Evolutionary conservation across 2,797 vertebrate species (phyloP).

Genomic region (Delichon dasypus): DNA sequence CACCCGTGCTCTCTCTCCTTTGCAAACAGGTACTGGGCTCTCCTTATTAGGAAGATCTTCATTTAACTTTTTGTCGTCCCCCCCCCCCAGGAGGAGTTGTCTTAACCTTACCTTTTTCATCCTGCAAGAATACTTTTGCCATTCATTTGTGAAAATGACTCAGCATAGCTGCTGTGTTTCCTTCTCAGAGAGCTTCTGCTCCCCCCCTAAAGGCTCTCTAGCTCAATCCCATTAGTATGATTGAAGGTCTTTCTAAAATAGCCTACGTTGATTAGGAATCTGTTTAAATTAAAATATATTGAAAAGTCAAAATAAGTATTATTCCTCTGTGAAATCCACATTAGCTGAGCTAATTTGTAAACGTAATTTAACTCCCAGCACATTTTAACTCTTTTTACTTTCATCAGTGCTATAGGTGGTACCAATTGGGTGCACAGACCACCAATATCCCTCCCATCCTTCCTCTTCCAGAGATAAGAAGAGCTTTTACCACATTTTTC

Average conservation of each 20-base stretch:
- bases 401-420: not conserved
- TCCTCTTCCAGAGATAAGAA: not conserved
- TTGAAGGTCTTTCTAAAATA: not conserved
- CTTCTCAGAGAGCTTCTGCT: not conserved
- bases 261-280: not conserved
- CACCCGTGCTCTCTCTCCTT: accelerated
- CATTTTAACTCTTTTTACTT: not conserved
- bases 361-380: not conserved
- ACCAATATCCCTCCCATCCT: not conserved
- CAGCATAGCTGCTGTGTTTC: not conserved
- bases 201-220: not conserved
- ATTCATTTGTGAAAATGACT: not conserved
- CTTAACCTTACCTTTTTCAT: not conserved
- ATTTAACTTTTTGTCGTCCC: no score
- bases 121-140: not conserved
- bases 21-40: not conserved
- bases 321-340: not conserved
- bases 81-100: not conserved
- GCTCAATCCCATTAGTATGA: not conserved
- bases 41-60: not conserved
- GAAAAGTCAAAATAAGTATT: not conserved
- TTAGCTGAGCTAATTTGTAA: not conserved
- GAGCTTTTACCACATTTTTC: not conserved
- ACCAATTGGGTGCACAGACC: not conserved
- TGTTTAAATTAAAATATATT: not conserved